Evolutionary conservation across 1,140 invertebrate species (phyloP), one percentile per base, ranked within the genome.

Genomic region (Xylocopa sonorina): DNA sequence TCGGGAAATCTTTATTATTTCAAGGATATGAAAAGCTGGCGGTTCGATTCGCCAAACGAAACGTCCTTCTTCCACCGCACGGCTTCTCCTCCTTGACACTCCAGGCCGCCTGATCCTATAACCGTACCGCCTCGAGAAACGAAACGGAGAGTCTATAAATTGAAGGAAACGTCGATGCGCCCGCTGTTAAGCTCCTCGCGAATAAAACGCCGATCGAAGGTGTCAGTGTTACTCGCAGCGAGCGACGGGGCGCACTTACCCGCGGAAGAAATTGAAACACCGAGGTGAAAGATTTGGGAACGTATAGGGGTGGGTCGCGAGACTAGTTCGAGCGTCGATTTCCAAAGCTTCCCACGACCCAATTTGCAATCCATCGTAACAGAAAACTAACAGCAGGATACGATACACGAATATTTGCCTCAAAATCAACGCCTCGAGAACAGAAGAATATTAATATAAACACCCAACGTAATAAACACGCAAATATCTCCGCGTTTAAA

Each of bases 1-100:
- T 29, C 34, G 43, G 51, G 51, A 55, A 78, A 83, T 73, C 78
- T 84, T 87, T 84, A 86, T 86, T 86, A 83, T 87, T 86, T 82
- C 71, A 72, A 21, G 55, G 55, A 60, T 64, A 79, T 74, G 67
- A 48, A 78, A 76, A 64, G 34, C 50, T 43, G 46, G 14, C 43
- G 27, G 16, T n/a, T n/a, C 41, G 32, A 48, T 58, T 60, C 71
- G 24, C 38, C 24, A 53, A 71, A 51, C 50, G 46, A n/a, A 21
- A 67, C 14, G 10, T 29, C 29, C 27, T 51, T 57, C 32, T 68
- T 74, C 58, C 50, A 62, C 41, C 46, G 12, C 38, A 51, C 32
- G 1, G 9, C 27, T 53, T 43, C 53, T 50, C 64, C 55, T 79
- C 48, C 62, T 63, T 55, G 53, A 75, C 32, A 69, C 74, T 16